Conservation (phyloP, 2,113 vertebrate genomes). For the Rhinogobius similis region DNA sequence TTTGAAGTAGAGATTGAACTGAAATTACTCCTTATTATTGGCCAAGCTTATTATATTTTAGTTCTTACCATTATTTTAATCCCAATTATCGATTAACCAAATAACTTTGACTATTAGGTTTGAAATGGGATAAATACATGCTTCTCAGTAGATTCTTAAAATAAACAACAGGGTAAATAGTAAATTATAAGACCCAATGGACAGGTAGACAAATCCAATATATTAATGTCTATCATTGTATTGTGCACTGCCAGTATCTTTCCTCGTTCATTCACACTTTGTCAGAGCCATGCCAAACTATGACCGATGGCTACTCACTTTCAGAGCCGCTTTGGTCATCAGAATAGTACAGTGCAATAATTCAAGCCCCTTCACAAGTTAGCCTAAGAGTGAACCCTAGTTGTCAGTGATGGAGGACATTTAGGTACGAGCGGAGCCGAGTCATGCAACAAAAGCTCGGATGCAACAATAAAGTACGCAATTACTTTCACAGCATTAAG, state of each 20-base stretch:
- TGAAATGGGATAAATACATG: no score
- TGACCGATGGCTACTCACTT: conserved; percentile 59
- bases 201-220: background rate
- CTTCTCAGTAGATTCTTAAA: no score
- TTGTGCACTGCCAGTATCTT: background rate
- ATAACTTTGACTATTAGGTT: no score
- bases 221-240: background rate
- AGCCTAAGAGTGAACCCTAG: conserved; percentile 35
- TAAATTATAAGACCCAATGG: background rate
- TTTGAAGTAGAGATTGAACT: no score
- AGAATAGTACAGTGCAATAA: conserved; percentile 35
- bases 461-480: conserved; percentile 22
- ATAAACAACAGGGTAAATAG: background rate
- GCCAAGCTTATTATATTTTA: no score
- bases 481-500: conserved; percentile 66
- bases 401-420: conserved; percentile 45
- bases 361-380: conserved; percentile 18
- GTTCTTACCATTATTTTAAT: no score
- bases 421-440: conserved; percentile 24
- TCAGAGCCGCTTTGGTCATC: conserved; percentile 64
- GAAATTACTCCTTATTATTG: no score
- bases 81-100: no score
- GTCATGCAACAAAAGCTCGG: conserved; percentile 23
- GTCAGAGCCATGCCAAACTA: conserved; percentile 22
- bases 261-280: conserved; percentile 4